Evolutionary conservation across 2,113 vertebrate species (phyloP), one percentile per base, ranked within the genome.

Genomic region (Raja brachyura): DNA sequence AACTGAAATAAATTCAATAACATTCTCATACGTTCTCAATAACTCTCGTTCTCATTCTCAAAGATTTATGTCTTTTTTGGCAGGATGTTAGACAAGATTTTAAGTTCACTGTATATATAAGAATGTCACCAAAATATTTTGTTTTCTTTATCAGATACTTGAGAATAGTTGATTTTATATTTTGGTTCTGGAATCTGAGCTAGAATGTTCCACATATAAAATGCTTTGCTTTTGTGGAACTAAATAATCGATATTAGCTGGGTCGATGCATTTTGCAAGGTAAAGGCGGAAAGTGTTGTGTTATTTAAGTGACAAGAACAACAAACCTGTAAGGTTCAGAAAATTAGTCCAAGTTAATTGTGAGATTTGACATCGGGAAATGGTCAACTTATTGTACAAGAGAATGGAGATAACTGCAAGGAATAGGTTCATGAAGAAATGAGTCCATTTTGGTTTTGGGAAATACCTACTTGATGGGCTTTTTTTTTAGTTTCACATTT

Each of bases 161-260:
- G 7, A 88, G 83, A 61, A 66, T 31, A n/a, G 1, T 63, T 61
- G 61, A 6, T 88, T 31, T 31, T 66, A 16, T 63, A n/a, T 14
- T 88, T 88, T 63, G n/a, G 63, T 88, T n/a, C 59, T 31, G 81
- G 56, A 85, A 85, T 85, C 11, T 85, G 54, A 85, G 20, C 54
- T 59, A 31, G 28, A 63, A 28, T 28, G 63, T 66, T 14, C 83
- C n/a, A 88, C 59, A 63, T 31, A 63, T 16, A 85, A 86, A 66
- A 31, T 31, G 5, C 28, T 31, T 31, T 61, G 83, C 16, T 31
- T n/a, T 88, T 63, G 83, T 63, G 14, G 7, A 66, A 14, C 14
- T 63, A 63, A 14, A 8, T 31, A 88, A 16, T 63, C 63, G 59
- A 88, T 88, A 31, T 88, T 61, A 88, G 28, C 83, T 88, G 83